Evolutionary conservation across 2,797 vertebrate genomes (phyloP), one percentile per base, ranked within the genome.

Genomic region (Rhadinocentrus ornatus): DNA sequence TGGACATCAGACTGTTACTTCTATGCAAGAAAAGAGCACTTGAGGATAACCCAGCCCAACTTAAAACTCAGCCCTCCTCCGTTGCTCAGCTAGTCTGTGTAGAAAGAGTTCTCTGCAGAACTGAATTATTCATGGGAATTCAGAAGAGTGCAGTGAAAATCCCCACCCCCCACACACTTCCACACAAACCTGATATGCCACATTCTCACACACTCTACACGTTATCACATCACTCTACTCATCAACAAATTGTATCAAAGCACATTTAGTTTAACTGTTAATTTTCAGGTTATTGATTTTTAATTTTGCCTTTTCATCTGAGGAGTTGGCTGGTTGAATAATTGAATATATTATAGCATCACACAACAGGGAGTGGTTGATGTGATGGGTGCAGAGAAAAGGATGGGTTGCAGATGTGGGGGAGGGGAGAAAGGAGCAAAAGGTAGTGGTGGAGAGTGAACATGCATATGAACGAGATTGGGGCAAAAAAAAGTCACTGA

Each of bases 111-210:
- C 84, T 92, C 93, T 89, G 91, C 92, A 91, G 87, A 88, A 59
- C 82, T 94, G 93, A 93, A 95, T 95, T 90, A 95, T 95, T 93
- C 89, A 95, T 94, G 70, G 78, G 63, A 62, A 81, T 87, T 90
- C 80, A 82, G 82, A 87, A 73, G 87, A 90, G 91, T 87, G 89
- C 88, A 83, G 91, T 86, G 84, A 90, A 89, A 92, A 84, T 82
- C 88, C 83, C 89, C 78, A 75, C 88, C 84, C 84, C 84, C 75
- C 79, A 77, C 80, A 70, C 86, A 84, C 76, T 78, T 82, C 50
- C 81, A 88, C 73, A 80, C 77, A 79, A 90, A 84, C 85, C 76
- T 62, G 71, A 89, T 83, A 83, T 86, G 71, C 74, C 78, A 81
- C 77, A 80, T 74, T 79, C 74, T 70, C 73, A 41, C 69, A 54